Evolutionary conservation across 2,797 vertebrate species (phyloP).

Genomic region (Poeciliopsis infans): DNA sequence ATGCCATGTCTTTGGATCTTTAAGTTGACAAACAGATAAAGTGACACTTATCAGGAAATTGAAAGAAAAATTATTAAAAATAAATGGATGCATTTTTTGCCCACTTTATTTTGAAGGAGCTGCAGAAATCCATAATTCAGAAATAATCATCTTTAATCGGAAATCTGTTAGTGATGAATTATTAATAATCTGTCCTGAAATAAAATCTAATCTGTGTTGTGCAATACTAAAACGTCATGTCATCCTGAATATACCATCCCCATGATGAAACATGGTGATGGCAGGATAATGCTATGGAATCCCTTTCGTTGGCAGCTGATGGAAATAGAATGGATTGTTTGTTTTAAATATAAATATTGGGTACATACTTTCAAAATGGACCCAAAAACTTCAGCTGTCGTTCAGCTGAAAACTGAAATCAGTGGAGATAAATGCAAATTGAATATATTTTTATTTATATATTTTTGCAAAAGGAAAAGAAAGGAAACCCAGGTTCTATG

Average conservation of each 20-base stretch:
- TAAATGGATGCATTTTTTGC: not conserved
- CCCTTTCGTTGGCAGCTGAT: too few species aligned
- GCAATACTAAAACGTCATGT: not conserved
- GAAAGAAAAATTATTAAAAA: not conserved
- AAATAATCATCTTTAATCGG: not conserved
- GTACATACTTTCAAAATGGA: not conserved
- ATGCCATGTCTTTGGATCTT: not conserved
- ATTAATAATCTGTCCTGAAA: not conserved
- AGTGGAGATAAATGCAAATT: not conserved
- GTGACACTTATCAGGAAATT: not conserved
- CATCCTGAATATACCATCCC: not conserved
- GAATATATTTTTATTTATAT: not conserved
- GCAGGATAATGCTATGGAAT: not conserved
- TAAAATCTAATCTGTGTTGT: not conserved
- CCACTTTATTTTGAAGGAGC: not conserved
- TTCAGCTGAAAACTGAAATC: not conserved
- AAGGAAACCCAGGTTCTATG: not conserved
- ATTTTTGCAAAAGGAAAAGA: not conserved
- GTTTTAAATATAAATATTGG: not conserved
- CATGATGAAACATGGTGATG: not conserved
- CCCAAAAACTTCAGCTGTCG: not conserved
- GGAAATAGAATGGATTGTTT: too few species aligned
- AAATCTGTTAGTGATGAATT: not conserved
- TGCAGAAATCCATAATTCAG: not conserved
- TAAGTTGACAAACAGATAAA: not conserved